Conservation (phyloP, 2,888 invertebrate genomes). For the Phalera bucephala region DNA sequence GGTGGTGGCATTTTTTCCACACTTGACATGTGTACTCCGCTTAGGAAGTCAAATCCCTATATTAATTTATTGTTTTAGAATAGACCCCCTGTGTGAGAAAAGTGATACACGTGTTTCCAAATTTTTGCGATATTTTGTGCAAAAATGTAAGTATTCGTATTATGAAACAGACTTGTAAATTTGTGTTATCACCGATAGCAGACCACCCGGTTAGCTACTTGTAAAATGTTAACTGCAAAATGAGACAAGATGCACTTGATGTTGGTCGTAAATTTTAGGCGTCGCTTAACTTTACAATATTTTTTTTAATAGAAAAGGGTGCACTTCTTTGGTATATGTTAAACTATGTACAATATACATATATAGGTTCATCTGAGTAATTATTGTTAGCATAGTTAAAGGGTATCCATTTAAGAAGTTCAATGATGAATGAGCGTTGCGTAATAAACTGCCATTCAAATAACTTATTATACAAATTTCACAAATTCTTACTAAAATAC, state of each 20-base stretch:
- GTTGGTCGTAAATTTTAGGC: background rate
- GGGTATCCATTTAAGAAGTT: too few species aligned
- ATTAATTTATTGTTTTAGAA: conserved; percentile 78
- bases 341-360: too few species aligned
- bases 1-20: conserved; percentile 74
- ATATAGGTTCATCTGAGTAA: too few species aligned
- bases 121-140: too few species aligned
- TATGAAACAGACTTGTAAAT: conserved; percentile 27
- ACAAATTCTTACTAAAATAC: too few species aligned
- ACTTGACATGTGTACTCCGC: conserved; percentile 75
- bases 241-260: background rate
- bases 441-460: too few species aligned
- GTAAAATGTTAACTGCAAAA: conserved; percentile 5
- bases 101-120: conserved; percentile 29
- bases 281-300: too few species aligned
- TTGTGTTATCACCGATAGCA: conserved; percentile 20
- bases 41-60: conserved; percentile 57
- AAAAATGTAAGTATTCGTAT: conserved; percentile 32
- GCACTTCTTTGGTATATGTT: too few species aligned
- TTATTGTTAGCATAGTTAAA: too few species aligned
- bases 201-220: conserved; percentile 32
- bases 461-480: too few species aligned
- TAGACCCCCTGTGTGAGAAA: conserved; percentile 54
- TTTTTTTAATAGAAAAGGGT: too few species aligned
- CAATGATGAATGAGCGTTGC: too few species aligned